phyloP scores from a whole-genome alignment of 37 sponge, comb jelly and placozoan species.

The Agelas oroides region DNA sequence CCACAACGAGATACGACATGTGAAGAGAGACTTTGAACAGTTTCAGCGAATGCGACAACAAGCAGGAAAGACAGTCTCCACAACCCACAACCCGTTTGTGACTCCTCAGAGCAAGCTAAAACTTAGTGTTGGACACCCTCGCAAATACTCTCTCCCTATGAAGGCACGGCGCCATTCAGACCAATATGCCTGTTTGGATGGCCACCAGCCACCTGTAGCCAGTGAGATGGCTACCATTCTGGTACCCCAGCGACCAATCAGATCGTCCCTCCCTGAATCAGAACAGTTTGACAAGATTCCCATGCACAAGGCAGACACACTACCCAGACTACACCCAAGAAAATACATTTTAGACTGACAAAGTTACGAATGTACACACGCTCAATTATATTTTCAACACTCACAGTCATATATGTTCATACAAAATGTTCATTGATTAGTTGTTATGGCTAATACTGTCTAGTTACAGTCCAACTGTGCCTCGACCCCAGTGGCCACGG shows the following conservation, averaged over 20 bases:
- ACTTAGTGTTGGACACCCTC: neutral
- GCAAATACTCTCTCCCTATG: neutral
- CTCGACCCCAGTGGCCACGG: conserved; percentile 27
- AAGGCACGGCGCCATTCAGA: conserved; percentile 33
- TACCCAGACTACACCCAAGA: conserved; percentile 6
- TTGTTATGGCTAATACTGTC: too few species aligned
- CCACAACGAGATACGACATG: conserved; percentile 58
- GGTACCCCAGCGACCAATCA: too few species aligned
- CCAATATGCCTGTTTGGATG: conserved; percentile 2
- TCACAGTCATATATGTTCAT: too few species aligned
- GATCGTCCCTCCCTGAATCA: too few species aligned
- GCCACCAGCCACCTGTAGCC: too few species aligned
- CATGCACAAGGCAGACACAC: conserved; percentile 27
- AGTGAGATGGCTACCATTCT: too few species aligned
- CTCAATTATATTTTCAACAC: too few species aligned
- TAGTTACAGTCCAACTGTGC: neutral
- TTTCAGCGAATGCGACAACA: conserved; percentile 16
- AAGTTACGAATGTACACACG: too few species aligned
- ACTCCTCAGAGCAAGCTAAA: conserved; percentile 23
- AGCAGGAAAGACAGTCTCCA: neutral
- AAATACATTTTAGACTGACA: too few species aligned
- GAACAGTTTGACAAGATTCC: too few species aligned
- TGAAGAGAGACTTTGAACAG: conserved; percentile 25
- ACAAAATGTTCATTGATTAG: too few species aligned
- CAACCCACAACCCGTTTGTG: conserved; percentile 48